Percentiles rank a stretch among this genome's conserved stretches.
Evolutionary conservation across 2,113 vertebrate genomes (phyloP).

Genomic region (Mugil cephalus): DNA sequence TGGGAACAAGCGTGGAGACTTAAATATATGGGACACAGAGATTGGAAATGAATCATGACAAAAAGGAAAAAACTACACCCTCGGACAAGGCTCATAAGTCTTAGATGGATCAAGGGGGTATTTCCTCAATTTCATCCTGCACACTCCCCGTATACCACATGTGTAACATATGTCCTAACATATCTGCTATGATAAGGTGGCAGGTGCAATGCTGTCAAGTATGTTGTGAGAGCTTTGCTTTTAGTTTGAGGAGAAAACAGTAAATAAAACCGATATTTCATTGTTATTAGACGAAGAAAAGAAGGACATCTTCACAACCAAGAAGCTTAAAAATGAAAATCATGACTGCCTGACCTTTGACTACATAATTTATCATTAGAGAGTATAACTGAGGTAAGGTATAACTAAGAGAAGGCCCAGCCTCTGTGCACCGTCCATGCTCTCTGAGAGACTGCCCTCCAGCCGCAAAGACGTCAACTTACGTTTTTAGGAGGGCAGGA

Average conservation of each 20-base stretch:
- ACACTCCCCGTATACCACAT: slow-evolving; percentile 31
- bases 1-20: slow-evolving; percentile 77
- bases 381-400: no score
- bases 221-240: background rate
- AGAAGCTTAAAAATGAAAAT: background rate
- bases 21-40: slow-evolving; percentile 35
- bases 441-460: slow-evolving; percentile 34
- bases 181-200: background rate
- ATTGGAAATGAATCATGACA: slow-evolving; percentile 18
- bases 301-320: no score
- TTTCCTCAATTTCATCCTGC: slow-evolving; percentile 51
- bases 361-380: no score
- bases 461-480: slow-evolving; percentile 63
- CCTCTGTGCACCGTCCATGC: slow-evolving; percentile 22
- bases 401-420: slow-evolving; percentile 1
- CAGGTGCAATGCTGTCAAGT: slow-evolving; percentile 25
- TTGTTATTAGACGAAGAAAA: background rate
- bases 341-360: no score
- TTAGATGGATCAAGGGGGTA: slow-evolving; percentile 25
- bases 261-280: background rate
- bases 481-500: slow-evolving; percentile 47
- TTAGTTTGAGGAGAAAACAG: background rate
- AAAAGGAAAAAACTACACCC: background rate
- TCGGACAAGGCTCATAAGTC: slow-evolving; percentile 37
- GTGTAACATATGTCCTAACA: slow-evolving; percentile 16